A percentile compares a stretch with the other conserved stretches of the same genome.
Conservation (phyloP, 1,140 invertebrate genomes). For the Drosophila triauraria region DNA sequence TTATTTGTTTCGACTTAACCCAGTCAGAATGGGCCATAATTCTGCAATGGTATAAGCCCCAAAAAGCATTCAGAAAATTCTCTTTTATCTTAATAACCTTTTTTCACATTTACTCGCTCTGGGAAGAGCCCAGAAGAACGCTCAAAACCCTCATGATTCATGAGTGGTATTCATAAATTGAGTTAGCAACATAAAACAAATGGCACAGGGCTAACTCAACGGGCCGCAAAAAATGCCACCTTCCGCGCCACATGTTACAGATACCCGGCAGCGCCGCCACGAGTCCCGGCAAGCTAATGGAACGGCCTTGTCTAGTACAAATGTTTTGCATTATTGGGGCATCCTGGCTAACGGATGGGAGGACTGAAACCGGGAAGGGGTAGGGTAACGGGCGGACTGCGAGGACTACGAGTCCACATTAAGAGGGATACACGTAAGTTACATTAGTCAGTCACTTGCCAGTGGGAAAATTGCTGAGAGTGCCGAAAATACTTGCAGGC, state of each 20-base stretch:
- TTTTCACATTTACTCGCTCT: not conserved
- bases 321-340: slow-evolving; percentile 77
- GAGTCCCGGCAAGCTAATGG: slow-evolving; percentile 44
- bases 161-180: slow-evolving; percentile 68
- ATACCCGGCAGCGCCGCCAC: slow-evolving; percentile 3
- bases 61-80: slow-evolving; percentile 25
- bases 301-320: slow-evolving; percentile 64
- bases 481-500: slow-evolving; percentile 52
- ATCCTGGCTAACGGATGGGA: slow-evolving; percentile 18
- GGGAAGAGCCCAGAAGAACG: not conserved
- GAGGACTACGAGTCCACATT: not conserved
- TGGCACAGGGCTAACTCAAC: slow-evolving; percentile 68
- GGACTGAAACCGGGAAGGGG: not conserved
- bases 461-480: slow-evolving; percentile 67
- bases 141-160: slow-evolving; percentile 38
- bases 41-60: slow-evolving; percentile 3
- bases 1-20: not conserved
- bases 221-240: slow-evolving; percentile 70
- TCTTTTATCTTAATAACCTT: slow-evolving; percentile 38
- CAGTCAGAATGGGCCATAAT: slow-evolving; percentile 3
- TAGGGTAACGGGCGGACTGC: not conserved
- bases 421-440: slow-evolving; percentile 64
- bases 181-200: slow-evolving; percentile 71
- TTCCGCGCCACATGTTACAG: slow-evolving; percentile 20
- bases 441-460: slow-evolving; percentile 76